Conservation (phyloP, 2,113 vertebrate genomes). For the Oreochromis tanganicae region DNA sequence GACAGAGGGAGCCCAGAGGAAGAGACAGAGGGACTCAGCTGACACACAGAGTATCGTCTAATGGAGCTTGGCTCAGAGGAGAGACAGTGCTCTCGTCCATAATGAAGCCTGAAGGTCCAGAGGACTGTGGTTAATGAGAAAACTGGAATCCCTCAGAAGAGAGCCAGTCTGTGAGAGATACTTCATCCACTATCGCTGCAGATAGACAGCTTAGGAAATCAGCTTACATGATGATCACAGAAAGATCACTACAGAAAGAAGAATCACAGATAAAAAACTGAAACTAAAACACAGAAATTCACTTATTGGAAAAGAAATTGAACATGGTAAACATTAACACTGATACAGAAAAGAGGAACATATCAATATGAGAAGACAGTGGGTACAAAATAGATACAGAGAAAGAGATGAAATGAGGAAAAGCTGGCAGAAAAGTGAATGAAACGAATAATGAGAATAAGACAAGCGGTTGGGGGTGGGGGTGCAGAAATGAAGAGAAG, state of each 20-base stretch:
- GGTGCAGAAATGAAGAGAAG: neutral
- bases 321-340: neutral
- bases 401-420: neutral
- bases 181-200: neutral
- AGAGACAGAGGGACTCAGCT: neutral
- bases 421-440: neutral
- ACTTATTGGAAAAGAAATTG: neutral
- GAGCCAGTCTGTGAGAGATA: neutral
- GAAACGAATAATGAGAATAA: neutral
- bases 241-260: neutral
- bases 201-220: neutral
- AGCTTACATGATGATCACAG: neutral
- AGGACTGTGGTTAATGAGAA: neutral
- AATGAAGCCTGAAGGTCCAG: constrained; percentile 24
- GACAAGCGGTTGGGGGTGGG: neutral
- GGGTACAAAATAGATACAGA: neutral
- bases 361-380: neutral
- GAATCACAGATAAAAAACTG: neutral
- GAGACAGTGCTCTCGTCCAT: neutral
- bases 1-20: constrained; percentile 17
- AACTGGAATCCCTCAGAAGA: constrained; percentile 1
- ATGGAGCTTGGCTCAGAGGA: constrained; percentile 18
- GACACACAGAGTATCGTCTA: constrained; percentile 11
- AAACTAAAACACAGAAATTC: neutral
- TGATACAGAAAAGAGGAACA: neutral